These are phyloP conservation scores for Podarcis lilfordi DNA, from an alignment of 2,797 vertebrate genomes.

Conservation along the genomic window DNA sequence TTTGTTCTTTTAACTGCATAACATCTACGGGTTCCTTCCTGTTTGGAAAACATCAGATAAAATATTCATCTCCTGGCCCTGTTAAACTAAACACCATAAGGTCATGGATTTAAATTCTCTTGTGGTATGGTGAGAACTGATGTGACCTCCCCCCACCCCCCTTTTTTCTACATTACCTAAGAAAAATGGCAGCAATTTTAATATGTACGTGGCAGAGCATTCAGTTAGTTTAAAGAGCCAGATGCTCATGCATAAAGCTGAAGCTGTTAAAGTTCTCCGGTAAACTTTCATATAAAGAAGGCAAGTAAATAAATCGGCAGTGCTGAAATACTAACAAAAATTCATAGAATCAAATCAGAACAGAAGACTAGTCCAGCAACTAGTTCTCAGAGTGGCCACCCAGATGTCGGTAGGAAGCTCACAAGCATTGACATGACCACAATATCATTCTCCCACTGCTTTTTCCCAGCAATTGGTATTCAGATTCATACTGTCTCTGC, in stretches of 20 bases:
- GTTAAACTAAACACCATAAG: slow-evolving; percentile 58
- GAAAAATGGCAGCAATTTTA: slow-evolving; percentile 11
- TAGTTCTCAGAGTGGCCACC: background rate
- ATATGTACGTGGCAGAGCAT: background rate
- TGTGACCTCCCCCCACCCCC: slow-evolving; percentile 29
- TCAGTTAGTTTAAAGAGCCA: slow-evolving; percentile 7
- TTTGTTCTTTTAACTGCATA: slow-evolving; percentile 29
- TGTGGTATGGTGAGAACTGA: slow-evolving; percentile 9
- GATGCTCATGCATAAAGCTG: background rate
- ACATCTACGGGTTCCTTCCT: slow-evolving; percentile 44
- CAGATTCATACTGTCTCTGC: background rate
- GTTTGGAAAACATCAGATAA: slow-evolving; percentile 65
- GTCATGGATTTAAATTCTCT: slow-evolving; percentile 34
- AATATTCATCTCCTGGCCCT: slow-evolving; percentile 50
- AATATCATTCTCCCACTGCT: background rate
- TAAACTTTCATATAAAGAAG: background rate
- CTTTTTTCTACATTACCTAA: background rate
- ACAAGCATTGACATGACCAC: background rate
- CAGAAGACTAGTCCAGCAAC: background rate
- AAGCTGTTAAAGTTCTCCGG: background rate
- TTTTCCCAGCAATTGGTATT: background rate
- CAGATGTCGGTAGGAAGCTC: background rate
- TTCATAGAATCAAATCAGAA: background rate
- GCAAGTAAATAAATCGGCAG: background rate
- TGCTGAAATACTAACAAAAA: background rate